Conservation (phyloP, 2,797 vertebrate genomes). For the Ceyx erithaca region DNA sequence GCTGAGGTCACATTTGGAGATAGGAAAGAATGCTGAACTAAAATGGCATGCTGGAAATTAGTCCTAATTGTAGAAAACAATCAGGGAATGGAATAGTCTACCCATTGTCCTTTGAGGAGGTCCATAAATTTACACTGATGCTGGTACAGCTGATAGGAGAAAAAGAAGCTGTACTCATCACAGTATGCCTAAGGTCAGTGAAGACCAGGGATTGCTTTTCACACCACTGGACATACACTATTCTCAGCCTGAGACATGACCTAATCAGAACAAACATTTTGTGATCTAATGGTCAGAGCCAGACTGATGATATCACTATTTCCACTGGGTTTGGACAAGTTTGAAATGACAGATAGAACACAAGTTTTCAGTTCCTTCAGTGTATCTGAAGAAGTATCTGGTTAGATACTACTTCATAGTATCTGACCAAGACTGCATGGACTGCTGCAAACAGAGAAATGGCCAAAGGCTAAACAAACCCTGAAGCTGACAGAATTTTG, state of each 20-base stretch:
- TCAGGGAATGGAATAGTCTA: background rate
- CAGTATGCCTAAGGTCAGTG: background rate
- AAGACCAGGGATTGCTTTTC: background rate
- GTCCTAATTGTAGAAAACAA: background rate
- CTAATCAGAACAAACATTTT: slow-evolving; percentile 7
- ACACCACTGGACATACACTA: background rate
- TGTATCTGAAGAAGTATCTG: too few relatives aligned
- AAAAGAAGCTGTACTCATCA: background rate
- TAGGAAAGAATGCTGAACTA: background rate
- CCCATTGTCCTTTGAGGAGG: background rate
- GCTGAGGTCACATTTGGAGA: slow-evolving; percentile 11
- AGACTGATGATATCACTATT: slow-evolving; percentile 33
- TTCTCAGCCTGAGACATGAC: slow-evolving; percentile 48
- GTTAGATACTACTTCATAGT: too few relatives aligned
- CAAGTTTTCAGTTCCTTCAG: background rate
- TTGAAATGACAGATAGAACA: background rate
- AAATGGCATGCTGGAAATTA: background rate
- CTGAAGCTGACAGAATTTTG: background rate
- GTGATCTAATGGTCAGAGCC: slow-evolving; percentile 31
- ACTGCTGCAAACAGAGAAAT: background rate
- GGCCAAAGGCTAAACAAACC: background rate
- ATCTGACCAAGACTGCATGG: background rate
- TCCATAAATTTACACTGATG: background rate
- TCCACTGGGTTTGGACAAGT: background rate
- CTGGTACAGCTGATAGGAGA: background rate